phyloP scores from a whole-genome alignment of 2,797 vertebrate species.

The Babyrousa celebensis region DNA sequence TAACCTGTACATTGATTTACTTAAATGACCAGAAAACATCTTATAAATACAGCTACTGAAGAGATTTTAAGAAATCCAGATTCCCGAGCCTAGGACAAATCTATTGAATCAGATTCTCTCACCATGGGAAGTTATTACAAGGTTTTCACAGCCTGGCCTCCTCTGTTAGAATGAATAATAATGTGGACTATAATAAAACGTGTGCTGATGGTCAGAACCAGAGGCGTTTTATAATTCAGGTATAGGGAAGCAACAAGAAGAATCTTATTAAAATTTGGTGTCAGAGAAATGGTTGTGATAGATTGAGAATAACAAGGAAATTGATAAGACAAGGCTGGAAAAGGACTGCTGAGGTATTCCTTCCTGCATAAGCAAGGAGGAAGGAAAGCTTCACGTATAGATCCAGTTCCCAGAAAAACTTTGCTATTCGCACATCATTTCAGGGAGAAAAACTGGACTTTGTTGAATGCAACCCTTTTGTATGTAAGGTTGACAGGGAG shows the following conservation, averaged over 20 bases:
- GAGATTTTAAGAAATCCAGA: not conserved
- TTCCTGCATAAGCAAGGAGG: not conserved
- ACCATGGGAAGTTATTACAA: not conserved
- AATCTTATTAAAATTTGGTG: constrained; percentile 12
- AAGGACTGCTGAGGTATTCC: not conserved
- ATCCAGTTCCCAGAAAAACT: not conserved
- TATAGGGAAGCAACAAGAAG: not conserved
- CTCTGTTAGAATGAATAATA: not conserved
- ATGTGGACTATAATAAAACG: not conserved
- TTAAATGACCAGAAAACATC: constrained; percentile 25
- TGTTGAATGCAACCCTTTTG: constrained; percentile 33
- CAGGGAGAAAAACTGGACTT: not conserved
- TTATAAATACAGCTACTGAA: not conserved
- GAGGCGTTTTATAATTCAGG: constrained; percentile 11
- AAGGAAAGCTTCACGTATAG: not conserved
- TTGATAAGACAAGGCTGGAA: not conserved
- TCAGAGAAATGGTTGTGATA: not conserved
- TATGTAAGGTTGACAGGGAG: not conserved
- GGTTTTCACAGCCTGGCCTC: not conserved
- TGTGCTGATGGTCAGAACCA: not conserved
- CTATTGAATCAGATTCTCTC: not conserved
- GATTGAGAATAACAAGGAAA: constrained; percentile 17
- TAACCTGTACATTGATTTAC: not conserved
- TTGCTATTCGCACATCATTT: not conserved
- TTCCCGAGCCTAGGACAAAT: not conserved